Evolutionary conservation across 2,797 vertebrate species (phyloP).

Genomic region (Anisognathus igniventris): DNA sequence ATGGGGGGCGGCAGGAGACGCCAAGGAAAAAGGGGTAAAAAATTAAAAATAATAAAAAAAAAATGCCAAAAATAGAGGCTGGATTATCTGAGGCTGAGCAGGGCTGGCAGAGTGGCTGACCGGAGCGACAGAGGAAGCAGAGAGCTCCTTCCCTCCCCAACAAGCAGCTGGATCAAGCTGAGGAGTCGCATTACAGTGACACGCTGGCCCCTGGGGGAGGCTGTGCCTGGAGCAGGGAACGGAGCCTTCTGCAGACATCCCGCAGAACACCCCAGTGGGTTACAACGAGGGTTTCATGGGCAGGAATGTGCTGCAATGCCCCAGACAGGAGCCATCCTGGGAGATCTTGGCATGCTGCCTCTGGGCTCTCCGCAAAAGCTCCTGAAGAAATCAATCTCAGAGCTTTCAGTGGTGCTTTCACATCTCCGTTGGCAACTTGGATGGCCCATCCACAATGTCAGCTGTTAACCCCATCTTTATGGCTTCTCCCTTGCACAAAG

Average conservation of each 20-base stretch:
- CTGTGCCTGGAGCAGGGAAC: not conserved
- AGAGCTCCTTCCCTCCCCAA: not conserved
- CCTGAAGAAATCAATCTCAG: not conserved
- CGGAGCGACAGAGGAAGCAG: not conserved
- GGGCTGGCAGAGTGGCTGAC: not conserved
- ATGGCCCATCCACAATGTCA: not conserved
- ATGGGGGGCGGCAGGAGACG: not conserved
- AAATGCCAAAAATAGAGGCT: not conserved
- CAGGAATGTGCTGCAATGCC: not conserved
- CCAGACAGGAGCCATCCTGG: not conserved
- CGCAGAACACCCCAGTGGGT: not conserved
- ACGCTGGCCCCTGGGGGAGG: not conserved
- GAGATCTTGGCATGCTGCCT: not conserved
- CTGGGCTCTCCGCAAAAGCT: not conserved
- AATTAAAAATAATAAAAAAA: not conserved
- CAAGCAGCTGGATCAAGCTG: constrained; percentile 2
- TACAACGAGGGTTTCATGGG: not conserved
- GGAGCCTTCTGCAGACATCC: not conserved
- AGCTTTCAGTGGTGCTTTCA: not conserved
- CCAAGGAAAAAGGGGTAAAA: accelerated
- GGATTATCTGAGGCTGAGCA: not conserved
- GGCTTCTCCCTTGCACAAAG: not conserved
- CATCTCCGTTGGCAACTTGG: not conserved
- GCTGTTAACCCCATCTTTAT: not conserved
- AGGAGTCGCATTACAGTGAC: not conserved